phyloP scores from a whole-genome alignment of 2,797 vertebrate genomes.

The Psittacula echo region DNA sequence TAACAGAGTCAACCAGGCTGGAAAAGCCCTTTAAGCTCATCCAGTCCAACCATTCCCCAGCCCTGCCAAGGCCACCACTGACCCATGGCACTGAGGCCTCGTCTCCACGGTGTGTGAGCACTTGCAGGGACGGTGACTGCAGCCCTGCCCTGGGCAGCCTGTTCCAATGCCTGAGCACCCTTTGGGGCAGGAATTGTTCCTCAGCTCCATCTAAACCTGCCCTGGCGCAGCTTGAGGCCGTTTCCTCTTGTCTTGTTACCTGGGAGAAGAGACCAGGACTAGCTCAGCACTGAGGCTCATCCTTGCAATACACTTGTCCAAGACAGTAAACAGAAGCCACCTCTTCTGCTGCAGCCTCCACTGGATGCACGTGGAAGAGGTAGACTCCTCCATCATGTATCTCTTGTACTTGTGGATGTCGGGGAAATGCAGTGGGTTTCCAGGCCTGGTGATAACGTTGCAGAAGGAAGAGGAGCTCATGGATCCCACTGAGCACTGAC shows the following conservation, averaged over 20 bases:
- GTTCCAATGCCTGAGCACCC: background rate
- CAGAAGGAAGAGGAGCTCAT: background rate
- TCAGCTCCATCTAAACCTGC: background rate
- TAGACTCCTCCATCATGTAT: background rate
- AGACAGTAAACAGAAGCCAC: background rate
- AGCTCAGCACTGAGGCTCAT: background rate
- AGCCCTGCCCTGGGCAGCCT: background rate
- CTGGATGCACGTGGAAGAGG: background rate
- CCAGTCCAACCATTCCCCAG: background rate
- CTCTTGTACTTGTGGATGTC: fast-evolving
- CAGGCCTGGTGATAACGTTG: background rate
- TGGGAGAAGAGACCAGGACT: background rate
- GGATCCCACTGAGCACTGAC: background rate
- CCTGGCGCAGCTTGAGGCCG: background rate
- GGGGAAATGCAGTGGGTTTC: background rate
- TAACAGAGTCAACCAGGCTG: too few relatives aligned
- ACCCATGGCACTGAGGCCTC: background rate
- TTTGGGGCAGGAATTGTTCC: background rate
- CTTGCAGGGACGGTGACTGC: background rate
- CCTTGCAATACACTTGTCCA: background rate
- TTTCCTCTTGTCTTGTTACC: too few relatives aligned
- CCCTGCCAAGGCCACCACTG: background rate
- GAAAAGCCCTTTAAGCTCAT: background rate
- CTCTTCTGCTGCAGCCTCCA: fast-evolving
- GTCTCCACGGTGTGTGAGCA: fast-evolving